Evolutionary conservation across 2,797 vertebrate species (phyloP).

Genomic region (Anisognathus igniventris): DNA sequence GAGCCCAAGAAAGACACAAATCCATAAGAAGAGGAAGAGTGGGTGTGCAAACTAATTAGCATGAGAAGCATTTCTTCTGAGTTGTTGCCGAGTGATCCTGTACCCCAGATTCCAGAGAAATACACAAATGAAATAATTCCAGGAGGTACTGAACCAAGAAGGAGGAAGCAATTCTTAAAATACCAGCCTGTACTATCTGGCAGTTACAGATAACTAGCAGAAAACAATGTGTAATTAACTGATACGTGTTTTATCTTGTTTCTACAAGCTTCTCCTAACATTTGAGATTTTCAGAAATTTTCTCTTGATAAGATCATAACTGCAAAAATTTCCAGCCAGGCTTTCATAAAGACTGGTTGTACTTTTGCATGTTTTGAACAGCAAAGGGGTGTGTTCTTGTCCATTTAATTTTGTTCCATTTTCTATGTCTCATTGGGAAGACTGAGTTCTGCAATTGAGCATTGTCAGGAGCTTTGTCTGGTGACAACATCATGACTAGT

Average conservation of each 20-base stretch:
- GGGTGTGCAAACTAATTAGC: background rate
- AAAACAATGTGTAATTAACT: background rate
- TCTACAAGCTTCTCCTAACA: background rate
- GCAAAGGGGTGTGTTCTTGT: background rate
- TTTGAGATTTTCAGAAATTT: background rate
- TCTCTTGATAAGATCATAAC: background rate
- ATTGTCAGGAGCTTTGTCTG: background rate
- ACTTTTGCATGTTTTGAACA: background rate
- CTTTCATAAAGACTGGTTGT: background rate
- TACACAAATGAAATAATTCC: background rate
- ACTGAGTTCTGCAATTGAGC: no score
- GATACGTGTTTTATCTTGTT: background rate
- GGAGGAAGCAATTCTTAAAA: background rate
- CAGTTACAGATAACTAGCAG: background rate
- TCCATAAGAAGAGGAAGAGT: background rate
- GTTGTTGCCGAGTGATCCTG: background rate
- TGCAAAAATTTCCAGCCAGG: background rate
- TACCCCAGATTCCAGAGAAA: background rate
- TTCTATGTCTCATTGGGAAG: background rate
- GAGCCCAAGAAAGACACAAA: background rate
- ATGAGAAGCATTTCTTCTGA: background rate
- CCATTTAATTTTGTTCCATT: background rate
- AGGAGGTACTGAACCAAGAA: background rate
- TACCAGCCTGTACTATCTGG: background rate
- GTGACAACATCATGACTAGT: background rate